Conservation (phyloP, 2,797 vertebrate species). For the Hypotaenidia okinawae region DNA sequence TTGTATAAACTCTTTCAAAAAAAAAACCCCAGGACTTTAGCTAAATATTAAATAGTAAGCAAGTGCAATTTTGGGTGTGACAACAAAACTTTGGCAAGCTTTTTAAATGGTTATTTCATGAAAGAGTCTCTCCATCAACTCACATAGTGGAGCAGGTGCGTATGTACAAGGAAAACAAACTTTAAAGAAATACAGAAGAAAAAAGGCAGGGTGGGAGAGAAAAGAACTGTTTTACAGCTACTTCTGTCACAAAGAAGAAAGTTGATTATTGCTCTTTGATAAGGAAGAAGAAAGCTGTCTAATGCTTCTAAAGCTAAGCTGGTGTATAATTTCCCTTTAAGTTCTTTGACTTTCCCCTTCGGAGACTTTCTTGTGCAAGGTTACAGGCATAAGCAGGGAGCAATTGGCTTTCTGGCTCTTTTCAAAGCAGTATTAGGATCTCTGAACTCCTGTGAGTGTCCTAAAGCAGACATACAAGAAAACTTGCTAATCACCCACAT, state of each 20-base stretch:
- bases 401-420: background rate
- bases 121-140: slow-evolving; percentile 1
- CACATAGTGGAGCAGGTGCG: background rate
- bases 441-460: background rate
- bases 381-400: background rate
- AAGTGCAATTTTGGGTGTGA: background rate
- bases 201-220: slow-evolving; percentile 10
- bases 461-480: background rate
- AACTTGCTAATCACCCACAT: background rate
- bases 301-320: slow-evolving; percentile 43
- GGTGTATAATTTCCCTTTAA: slow-evolving; percentile 1
- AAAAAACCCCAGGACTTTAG: background rate
- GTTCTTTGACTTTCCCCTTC: slow-evolving; percentile 20
- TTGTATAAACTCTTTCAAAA: background rate
- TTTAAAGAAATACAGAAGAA: slow-evolving; percentile 47
- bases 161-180: slow-evolving; percentile 27
- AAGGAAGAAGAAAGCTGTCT: slow-evolving; percentile 62
- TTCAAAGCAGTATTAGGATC: background rate
- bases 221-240: slow-evolving; percentile 51
- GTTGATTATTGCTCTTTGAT: slow-evolving; percentile 70
- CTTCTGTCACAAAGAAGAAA: slow-evolving; percentile 58
- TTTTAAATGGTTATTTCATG: slow-evolving; percentile 35
- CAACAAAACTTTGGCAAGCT: background rate
- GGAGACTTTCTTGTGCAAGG: slow-evolving; percentile 29
- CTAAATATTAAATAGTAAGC: background rate